Evolutionary conservation across 1,140 invertebrate species (phyloP).

Genomic region (Calliopsis andreniformis): DNA sequence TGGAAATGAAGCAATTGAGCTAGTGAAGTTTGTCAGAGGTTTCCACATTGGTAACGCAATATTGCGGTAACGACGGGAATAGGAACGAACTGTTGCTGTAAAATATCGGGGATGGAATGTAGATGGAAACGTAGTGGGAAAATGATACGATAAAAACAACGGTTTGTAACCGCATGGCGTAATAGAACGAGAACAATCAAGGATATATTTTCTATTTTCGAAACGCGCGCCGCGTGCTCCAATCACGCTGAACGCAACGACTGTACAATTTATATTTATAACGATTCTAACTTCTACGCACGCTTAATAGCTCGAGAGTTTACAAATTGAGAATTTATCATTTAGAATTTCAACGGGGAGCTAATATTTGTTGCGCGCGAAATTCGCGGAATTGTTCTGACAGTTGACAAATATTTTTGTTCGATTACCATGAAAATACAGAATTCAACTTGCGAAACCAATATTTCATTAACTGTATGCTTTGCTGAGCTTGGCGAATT

Average conservation of each 20-base stretch:
- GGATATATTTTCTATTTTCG: constrained; percentile 39
- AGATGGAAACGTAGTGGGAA: not conserved
- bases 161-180: not conserved
- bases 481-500: not conserved
- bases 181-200: constrained; percentile 16
- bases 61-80: not conserved
- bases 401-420: not conserved
- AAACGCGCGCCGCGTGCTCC: constrained; percentile 14
- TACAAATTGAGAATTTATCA: constrained; percentile 24
- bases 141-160: constrained; percentile 12
- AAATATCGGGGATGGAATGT: constrained; percentile 8
- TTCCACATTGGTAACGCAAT: not conserved
- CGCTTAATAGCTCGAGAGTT: constrained; percentile 12
- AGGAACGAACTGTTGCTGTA: not conserved
- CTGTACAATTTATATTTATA: constrained; percentile 34
- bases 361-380: not conserved
- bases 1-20: no score
- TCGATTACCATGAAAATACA: not conserved
- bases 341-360: constrained; percentile 13
- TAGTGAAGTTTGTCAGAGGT: not conserved
- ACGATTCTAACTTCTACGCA: not conserved
- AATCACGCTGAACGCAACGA: constrained; percentile 14
- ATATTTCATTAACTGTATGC: not conserved
- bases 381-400: not conserved
- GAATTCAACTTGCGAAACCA: not conserved